These are phyloP conservation scores for Eupelmus urozonus DNA, from an alignment of 2,888 invertebrate species.

Conservation along the genomic window DNA sequence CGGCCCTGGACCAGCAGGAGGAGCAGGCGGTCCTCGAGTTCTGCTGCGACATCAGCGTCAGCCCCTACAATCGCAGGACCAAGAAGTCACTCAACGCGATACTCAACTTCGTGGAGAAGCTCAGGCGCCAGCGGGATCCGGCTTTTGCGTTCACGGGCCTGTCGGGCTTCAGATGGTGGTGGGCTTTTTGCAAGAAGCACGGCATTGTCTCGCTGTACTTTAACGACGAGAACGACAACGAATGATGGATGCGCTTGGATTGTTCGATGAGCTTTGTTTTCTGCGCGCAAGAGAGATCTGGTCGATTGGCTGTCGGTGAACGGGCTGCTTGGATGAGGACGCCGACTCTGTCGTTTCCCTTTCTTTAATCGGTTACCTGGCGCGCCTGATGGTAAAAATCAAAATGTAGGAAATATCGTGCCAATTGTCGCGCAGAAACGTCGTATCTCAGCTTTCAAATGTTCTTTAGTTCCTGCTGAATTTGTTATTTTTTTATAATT, in stretches of 20 bases:
- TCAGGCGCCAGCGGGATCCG: slow-evolving; percentile 81
- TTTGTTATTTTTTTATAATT: no score
- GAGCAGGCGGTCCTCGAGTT: slow-evolving; percentile 84
- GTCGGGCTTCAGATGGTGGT: slow-evolving; percentile 89
- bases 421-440: no score
- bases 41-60: slow-evolving; percentile 85
- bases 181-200: slow-evolving; percentile 90
- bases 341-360: no score
- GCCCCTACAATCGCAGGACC: slow-evolving; percentile 85
- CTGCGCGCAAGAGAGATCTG: no score
- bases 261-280: no score
- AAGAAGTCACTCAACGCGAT: slow-evolving; percentile 83
- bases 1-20: slow-evolving; percentile 81
- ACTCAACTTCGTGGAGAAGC: slow-evolving; percentile 83
- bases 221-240: slow-evolving; percentile 75
- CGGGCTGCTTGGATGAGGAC: no score
- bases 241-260: slow-evolving; percentile 64
- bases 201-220: slow-evolving; percentile 84
- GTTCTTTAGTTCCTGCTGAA: not conserved
- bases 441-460: slow-evolving; percentile 37
- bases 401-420: no score
- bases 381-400: no score
- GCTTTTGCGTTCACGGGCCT: slow-evolving; percentile 84
- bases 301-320: no score
- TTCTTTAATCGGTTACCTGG: no score